Evolutionary conservation across 1,140 invertebrate genomes (phyloP), one percentile per base, ranked within the genome.

Genomic region (Atta cephalotes): DNA sequence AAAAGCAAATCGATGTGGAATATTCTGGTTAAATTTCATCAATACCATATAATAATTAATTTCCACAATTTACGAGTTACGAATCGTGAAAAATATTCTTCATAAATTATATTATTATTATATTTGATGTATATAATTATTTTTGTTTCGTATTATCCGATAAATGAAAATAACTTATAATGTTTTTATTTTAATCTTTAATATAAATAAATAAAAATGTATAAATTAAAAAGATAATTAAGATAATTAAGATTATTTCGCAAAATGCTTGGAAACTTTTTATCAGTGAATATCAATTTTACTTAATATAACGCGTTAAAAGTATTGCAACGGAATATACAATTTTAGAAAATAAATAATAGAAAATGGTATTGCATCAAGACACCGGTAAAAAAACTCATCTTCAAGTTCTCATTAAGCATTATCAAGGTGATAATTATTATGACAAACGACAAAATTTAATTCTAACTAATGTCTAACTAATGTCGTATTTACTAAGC

Each of bases 401-500:
- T 82, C 16, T 35, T 72, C 35, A 49, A 60, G 16, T 25, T 49
- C 12, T 16, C 56, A 62, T 62, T 82, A 82, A 45, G 25, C 4
- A 25, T 74, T 62, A 82, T 62, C 68, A 62, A 62, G 39, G 14
- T 49, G 68, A 35, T 31, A 21, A 82, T 82, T 82, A 82, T 72
- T 74, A 76, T 49, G 56, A 74, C 25, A 12, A 76, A 62, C 25
- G 35, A 60, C n/a, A 7, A 74, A 82, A 74, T 72, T 74, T 62
- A 84, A 56, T n/a, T 28, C 56, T 12, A n/a, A 84, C 53, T 84
- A 74, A 51, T 63, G 70, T 74, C 56, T 12, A n/a, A 84, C 53
- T 84, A 74, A 51, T 63, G 70, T 74, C 56, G 28, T 76, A 63
- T 84, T 84, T 84, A 60, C 39, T 62, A 62, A 84, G 56, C 56